Conservation (phyloP, 2,113 vertebrate genomes). For the Butorides virescens region DNA sequence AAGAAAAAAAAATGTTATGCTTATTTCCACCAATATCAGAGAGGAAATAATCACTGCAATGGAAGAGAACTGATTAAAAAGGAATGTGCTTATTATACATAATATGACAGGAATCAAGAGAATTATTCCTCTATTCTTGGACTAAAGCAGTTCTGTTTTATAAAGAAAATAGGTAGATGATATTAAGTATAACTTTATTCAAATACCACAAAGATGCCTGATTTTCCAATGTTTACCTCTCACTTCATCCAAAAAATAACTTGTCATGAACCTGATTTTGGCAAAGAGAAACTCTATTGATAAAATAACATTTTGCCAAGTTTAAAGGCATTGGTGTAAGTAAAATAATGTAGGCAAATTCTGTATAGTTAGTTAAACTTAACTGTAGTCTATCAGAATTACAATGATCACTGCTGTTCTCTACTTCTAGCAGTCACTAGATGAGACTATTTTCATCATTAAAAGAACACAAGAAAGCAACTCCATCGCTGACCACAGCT, state of each 20-base stretch:
- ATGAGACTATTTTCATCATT: not conserved
- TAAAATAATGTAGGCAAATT: not conserved
- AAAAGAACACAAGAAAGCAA: not conserved
- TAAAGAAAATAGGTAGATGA: not conserved
- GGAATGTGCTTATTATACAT: not conserved
- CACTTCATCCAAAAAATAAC: not conserved
- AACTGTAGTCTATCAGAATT: not conserved
- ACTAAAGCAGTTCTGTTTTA: not conserved
- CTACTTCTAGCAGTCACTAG: not conserved
- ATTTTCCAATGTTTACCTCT: not conserved
- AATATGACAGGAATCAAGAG: not conserved
- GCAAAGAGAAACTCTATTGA: not conserved
- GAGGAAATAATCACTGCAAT: not conserved
- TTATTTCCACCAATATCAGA: not conserved
- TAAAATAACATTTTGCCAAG: not conserved
- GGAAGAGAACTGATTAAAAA: not conserved
- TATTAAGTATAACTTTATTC: not conserved
- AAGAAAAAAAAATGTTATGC: not conserved
- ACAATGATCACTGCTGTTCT: not conserved
- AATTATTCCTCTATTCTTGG: not conserved
- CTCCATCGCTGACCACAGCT: not conserved
- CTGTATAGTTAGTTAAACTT: not conserved
- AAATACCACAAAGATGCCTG: not conserved
- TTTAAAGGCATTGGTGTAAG: not conserved
- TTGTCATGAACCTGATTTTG: not conserved